These are phyloP conservation scores for Labrus mixtus DNA, from an alignment of 2,113 vertebrate species.

Conservation along the genomic window DNA sequence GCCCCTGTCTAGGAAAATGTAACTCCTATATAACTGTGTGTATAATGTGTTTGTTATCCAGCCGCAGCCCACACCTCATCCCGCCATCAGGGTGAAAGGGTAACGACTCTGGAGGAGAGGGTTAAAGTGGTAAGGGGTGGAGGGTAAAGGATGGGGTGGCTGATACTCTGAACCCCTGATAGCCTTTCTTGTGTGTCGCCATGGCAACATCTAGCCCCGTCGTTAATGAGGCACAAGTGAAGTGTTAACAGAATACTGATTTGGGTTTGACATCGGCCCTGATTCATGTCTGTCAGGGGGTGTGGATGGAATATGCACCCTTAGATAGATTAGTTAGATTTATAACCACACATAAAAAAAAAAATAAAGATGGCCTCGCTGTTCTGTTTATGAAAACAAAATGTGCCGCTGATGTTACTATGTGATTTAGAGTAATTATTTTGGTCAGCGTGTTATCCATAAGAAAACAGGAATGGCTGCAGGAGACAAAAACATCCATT, in stretches of 20 bases:
- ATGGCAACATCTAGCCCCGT: constrained; percentile 74
- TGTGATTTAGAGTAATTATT: constrained; percentile 17
- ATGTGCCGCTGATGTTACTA: constrained; percentile 3
- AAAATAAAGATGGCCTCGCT: constrained; percentile 26
- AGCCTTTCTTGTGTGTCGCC: constrained; percentile 75
- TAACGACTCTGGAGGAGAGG: constrained; percentile 67
- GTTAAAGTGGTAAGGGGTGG: constrained; percentile 66
- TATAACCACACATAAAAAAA: constrained; percentile 24
- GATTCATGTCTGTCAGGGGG: constrained; percentile 65
- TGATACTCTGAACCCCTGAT: constrained; percentile 75
- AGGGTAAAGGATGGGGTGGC: constrained; percentile 19
- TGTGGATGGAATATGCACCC: constrained; percentile 60
- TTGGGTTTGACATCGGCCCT: constrained; percentile 68
- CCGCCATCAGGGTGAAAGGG: constrained; percentile 53
- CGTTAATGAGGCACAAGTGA: constrained; percentile 79
- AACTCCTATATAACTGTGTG: constrained; percentile 12
- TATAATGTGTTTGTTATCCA: constrained; percentile 33
- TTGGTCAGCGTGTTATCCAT: background rate
- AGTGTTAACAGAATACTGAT: constrained; percentile 81
- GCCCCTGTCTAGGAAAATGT: too few relatives aligned
- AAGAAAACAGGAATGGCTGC: background rate
- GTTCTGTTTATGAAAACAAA: constrained; percentile 30
- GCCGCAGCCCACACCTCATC: constrained; percentile 21
- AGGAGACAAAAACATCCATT: constrained; percentile 16
- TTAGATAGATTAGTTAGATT: constrained; percentile 44